Conservation (phyloP, 2,797 vertebrate species). For the Eulemur rubriventer region DNA sequence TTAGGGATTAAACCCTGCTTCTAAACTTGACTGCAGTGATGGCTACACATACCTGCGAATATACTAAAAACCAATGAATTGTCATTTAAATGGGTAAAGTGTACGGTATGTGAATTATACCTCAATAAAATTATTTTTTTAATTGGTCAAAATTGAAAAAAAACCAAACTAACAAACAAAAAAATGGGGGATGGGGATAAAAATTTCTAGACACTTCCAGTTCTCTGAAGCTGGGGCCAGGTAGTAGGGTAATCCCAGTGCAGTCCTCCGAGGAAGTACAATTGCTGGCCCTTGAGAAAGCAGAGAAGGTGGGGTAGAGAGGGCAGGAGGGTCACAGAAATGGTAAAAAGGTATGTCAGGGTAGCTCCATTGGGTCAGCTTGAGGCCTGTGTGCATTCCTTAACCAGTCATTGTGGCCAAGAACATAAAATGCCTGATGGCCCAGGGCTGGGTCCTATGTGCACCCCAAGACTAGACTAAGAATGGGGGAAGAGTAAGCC, state of each 20-base stretch:
- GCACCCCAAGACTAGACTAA: not conserved
- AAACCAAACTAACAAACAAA: not conserved
- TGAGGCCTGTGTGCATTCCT: not conserved
- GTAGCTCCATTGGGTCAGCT: not conserved
- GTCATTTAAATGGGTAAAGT: not conserved
- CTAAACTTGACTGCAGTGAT: not conserved
- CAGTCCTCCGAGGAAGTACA: not conserved
- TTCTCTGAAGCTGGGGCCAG: not conserved
- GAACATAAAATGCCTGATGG: not conserved
- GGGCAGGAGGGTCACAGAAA: not conserved
- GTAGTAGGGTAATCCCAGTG: too few species aligned
- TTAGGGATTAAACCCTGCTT: not conserved
- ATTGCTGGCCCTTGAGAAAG: not conserved
- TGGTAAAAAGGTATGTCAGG: not conserved
- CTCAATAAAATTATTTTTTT: not conserved
- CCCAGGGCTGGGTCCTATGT: not conserved
- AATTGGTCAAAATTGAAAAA: not conserved
- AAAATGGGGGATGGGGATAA: not conserved
- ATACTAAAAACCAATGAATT: not conserved
- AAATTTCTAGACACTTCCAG: not conserved
- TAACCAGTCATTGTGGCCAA: not conserved
- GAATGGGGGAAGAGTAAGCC: not conserved
- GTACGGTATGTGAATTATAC: not conserved
- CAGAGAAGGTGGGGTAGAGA: not conserved
- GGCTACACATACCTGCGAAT: not conserved